These are phyloP conservation scores for Aegypius monachus DNA, from an alignment of 2,113 vertebrate species.

Conservation along the genomic window DNA sequence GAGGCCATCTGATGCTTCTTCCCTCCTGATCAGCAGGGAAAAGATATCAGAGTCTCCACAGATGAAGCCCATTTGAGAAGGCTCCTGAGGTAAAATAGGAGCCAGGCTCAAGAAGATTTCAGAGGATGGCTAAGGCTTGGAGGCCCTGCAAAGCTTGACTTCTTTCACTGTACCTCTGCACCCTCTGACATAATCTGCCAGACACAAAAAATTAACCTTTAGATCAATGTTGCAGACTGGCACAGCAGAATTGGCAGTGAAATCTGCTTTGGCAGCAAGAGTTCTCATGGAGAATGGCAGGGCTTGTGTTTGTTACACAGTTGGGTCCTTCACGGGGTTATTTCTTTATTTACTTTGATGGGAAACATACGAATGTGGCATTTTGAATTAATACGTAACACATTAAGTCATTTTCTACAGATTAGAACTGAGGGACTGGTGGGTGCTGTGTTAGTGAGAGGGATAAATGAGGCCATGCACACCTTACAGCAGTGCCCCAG, in stretches of 20 bases:
- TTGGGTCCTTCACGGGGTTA: background rate
- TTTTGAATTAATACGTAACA: background rate
- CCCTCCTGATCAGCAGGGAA: background rate
- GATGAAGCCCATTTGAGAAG: background rate
- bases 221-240: background rate
- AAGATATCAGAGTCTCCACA: background rate
- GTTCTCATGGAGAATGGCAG: background rate
- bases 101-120: background rate
- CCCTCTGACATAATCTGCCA: background rate
- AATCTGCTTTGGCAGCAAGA: background rate
- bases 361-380: background rate
- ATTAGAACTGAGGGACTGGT: background rate
- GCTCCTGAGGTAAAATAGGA: background rate
- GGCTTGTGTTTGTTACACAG: background rate
- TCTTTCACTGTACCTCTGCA: background rate
- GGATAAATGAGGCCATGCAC: background rate
- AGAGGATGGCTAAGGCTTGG: background rate
- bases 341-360: background rate
- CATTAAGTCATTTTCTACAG: background rate
- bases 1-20: background rate
- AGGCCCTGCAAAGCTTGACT: background rate
- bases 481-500: background rate
- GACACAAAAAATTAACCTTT: background rate
- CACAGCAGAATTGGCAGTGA: background rate
- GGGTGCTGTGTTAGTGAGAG: background rate